These are phyloP conservation scores for Plagodis dolabraria DNA, from an alignment of 2,888 invertebrate genomes.

Conservation along the genomic window DNA sequence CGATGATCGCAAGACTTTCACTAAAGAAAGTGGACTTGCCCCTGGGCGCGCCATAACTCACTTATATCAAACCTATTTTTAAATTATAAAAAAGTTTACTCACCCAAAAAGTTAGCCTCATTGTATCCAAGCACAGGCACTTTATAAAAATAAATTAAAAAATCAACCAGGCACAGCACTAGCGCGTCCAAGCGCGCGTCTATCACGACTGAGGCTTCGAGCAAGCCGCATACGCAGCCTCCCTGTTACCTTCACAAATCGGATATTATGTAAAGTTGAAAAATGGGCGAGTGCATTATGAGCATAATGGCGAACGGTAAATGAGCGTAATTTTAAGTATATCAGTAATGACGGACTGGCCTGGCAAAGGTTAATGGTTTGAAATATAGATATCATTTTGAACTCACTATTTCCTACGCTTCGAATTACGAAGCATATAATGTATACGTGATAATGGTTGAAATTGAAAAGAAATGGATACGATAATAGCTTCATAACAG, in stretches of 20 bases:
- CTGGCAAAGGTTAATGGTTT: constrained; percentile 23
- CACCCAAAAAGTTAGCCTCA: constrained; percentile 81
- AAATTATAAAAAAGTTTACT: constrained; percentile 45
- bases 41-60: constrained; percentile 33
- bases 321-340: constrained; percentile 30
- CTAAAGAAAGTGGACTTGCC: constrained; percentile 65
- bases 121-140: constrained; percentile 78
- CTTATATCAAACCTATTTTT: constrained; percentile 12
- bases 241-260: constrained; percentile 78
- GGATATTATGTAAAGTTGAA: constrained; percentile 74
- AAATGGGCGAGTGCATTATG: constrained; percentile 71
- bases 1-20: constrained; percentile 66
- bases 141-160: constrained; percentile 58
- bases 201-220: constrained; percentile 65
- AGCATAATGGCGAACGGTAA: constrained; percentile 43
- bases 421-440: no score
- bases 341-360: constrained; percentile 20
- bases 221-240: constrained; percentile 55
- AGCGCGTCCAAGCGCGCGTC: constrained; percentile 75
- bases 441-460: background rate
- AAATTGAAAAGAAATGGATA: background rate
- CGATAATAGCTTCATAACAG: background rate
- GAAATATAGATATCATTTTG: constrained; percentile 17
- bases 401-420: constrained; percentile 5
- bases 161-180: constrained; percentile 65